Base-by-base conservation (phyloP, 1,140 invertebrate species). In the Pinna nobilis region DNA sequence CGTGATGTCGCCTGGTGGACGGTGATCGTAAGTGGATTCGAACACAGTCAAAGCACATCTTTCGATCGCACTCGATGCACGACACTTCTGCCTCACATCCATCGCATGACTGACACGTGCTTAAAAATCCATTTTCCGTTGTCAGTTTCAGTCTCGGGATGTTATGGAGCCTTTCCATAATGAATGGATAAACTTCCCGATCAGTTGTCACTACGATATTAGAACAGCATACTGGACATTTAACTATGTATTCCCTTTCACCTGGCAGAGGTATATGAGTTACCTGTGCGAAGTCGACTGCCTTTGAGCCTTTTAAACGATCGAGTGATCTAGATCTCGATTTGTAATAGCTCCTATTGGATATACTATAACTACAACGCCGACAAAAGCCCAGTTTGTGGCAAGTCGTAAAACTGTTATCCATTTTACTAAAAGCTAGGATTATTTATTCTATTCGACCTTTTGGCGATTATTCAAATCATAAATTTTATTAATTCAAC, bases 41-140 rank as follows among this genome's bases (percentile, higher is more conserved):
- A 15, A 65, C 66, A 49, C 72, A 74, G n/a, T 74, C 72, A 50
- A 74, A 74, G 39, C 72, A 74, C 2, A 74, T 37, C 23, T 69
- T 74, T 30, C 69, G 66, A 50, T 64, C 66, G 57, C 72, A 74
- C 66, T 74, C 72, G 1, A 74, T 33, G 32, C 72, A 74, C 13
- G 59, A 47, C 6, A 74, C 72, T 35, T 74, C 72, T 3, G 57
- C 37, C 30, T 74, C 72, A n/a, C 60, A 57, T 11, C 39, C 50
- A 55, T 64, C 60, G 33, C 72, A 74, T 2, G 72, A 66, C 30
- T 74, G 50, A 30, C 72, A 74, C 7, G 69, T 30, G 47, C 39
- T 41, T 30, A 68, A 49, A 33, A 23, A 35, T 9, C 57, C 66
- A 64, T 68, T 74, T 57, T 57, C 72, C 13, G 47, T 63, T 47